These are phyloP conservation scores for Hydra vulgaris DNA, from an alignment of 30 jellyfish, hydroid and myxozoan genomes.

Conservation along the genomic window DNA sequence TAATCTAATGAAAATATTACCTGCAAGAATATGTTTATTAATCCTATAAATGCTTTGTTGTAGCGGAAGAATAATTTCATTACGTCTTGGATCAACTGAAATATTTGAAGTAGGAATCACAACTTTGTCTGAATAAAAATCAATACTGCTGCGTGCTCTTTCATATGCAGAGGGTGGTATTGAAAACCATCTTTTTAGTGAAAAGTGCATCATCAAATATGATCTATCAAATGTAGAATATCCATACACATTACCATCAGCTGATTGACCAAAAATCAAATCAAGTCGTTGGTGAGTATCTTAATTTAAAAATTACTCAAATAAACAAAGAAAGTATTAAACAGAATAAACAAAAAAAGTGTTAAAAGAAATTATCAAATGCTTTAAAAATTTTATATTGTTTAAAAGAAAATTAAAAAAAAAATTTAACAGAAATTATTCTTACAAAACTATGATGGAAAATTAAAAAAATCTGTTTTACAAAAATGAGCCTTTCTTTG, in stretches of 20 bases:
- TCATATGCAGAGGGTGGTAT: background rate
- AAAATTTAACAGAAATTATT: too few relatives aligned
- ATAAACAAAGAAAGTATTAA: too few relatives aligned
- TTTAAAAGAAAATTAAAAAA: too few relatives aligned
- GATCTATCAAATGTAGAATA: slow-evolving; percentile 1
- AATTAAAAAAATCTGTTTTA: too few relatives aligned
- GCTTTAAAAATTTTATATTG: too few relatives aligned
- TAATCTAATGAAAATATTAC: too few relatives aligned
- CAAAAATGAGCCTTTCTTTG: too few relatives aligned
- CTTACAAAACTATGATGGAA: too few relatives aligned
- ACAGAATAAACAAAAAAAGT: too few relatives aligned
- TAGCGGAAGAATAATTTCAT: background rate
- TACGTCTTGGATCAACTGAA: background rate
- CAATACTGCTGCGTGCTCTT: background rate
- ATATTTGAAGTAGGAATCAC: background rate
- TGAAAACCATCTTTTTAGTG: background rate
- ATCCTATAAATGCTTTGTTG: background rate
- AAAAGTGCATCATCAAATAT: background rate
- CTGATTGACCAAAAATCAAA: background rate
- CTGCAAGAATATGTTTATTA: background rate
- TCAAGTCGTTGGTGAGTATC: background rate
- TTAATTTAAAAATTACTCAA: background rate
- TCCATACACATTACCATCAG: slow-evolving; percentile 10
- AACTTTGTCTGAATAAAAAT: background rate
- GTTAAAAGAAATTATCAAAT: too few relatives aligned